Evolutionary conservation across 1,140 invertebrate species (phyloP).

Genomic region (Leucophenga varia): DNA sequence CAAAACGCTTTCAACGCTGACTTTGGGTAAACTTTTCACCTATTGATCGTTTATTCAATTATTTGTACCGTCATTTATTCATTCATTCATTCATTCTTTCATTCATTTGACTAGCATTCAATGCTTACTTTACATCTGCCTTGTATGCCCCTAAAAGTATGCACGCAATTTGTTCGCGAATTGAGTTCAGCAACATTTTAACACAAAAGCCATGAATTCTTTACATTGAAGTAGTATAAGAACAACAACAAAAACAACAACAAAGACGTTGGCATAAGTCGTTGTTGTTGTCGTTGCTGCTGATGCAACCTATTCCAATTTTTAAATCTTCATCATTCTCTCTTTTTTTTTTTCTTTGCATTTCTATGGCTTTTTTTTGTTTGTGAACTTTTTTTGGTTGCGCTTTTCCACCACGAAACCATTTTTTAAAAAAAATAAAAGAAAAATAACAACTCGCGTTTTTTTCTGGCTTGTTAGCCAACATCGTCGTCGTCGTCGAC

Average conservation of each 20-base stretch:
- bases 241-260: too few species aligned
- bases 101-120: too few species aligned
- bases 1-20: conserved; percentile 11
- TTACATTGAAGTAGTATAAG: too few species aligned
- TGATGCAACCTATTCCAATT: not conserved
- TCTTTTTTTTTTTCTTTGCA: not conserved
- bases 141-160: conserved; percentile 40
- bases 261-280: too few species aligned
- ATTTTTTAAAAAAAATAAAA: not conserved
- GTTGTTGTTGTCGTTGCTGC: conserved; percentile 20
- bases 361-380: not conserved
- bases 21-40: conserved; percentile 35
- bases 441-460: too few species aligned
- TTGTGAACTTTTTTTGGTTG: not conserved
- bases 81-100: too few species aligned
- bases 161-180: conserved; percentile 7
- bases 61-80: conserved; percentile 36
- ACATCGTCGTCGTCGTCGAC: too few species aligned
- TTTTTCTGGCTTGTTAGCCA: too few species aligned
- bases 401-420: not conserved
- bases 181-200: conserved; percentile 23
- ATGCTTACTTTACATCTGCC: too few species aligned
- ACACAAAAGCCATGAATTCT: too few species aligned
- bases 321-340: not conserved
- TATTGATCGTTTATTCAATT: conserved; percentile 47